These are phyloP conservation scores for Aplocera efformata DNA, from an alignment of 2,888 invertebrate species.

Conservation along the genomic window DNA sequence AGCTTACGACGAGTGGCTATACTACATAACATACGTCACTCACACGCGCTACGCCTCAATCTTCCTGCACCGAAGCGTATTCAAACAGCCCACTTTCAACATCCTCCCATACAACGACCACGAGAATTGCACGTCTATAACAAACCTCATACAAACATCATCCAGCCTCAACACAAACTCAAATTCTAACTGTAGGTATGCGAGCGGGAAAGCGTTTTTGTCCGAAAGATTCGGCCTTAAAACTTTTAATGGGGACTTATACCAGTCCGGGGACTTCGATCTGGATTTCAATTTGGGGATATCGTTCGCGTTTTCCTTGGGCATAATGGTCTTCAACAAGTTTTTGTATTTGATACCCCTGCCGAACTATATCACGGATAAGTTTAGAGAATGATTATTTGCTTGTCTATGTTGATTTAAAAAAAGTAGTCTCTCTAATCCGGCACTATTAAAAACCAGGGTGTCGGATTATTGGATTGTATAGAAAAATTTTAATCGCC, in stretches of 20 bases:
- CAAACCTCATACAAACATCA: slow-evolving; percentile 77
- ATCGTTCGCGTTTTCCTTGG: slow-evolving; percentile 90
- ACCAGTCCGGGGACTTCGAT: slow-evolving; percentile 82
- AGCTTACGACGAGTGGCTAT: slow-evolving; percentile 90
- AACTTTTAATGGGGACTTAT: slow-evolving; percentile 76
- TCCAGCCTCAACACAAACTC: slow-evolving; percentile 70
- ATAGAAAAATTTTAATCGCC: no score
- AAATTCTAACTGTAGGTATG: slow-evolving; percentile 83
- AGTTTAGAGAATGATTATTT: slow-evolving; percentile 85
- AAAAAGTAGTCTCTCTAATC: no score
- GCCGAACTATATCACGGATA: slow-evolving; percentile 91
- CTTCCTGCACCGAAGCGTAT: slow-evolving; percentile 86
- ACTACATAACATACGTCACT: slow-evolving; percentile 88
- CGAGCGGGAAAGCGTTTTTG: slow-evolving; percentile 86
- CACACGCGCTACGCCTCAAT: slow-evolving; percentile 90
- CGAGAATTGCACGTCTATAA: slow-evolving; percentile 79
- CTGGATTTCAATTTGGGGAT: slow-evolving; percentile 90
- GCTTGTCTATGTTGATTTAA: no score
- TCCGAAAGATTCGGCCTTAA: slow-evolving; percentile 84
- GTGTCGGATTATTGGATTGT: no score
- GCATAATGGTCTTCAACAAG: slow-evolving; percentile 90
- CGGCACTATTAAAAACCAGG: no score
- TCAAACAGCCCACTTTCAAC: slow-evolving; percentile 79
- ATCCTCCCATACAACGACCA: slow-evolving; percentile 71
- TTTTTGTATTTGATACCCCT: slow-evolving; percentile 91